Base-by-base conservation (phyloP, 1,140 invertebrate species). In the Scaptomyza graminum region DNA sequence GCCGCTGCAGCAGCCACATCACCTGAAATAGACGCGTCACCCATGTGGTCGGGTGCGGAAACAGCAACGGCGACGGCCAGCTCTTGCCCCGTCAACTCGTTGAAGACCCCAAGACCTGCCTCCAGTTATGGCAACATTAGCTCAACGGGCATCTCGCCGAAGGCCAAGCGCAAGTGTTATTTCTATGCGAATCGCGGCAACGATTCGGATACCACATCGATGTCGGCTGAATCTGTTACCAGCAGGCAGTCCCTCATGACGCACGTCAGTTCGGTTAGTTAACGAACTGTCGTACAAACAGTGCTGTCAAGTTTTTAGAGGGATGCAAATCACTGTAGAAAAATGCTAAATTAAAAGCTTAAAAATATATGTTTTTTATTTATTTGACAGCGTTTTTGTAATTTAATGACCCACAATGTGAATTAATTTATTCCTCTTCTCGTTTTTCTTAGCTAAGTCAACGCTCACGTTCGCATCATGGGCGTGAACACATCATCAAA, bases 181-280 rank as follows among this genome's bases (percentile, higher is more conserved):
- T 79, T 79, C 47, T 68, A 88, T 51, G 72, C 74, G 16, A 90
- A 44, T 39, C 74, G 82, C 0, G 90, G 90, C 2, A 90, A 92
- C 15, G 94, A 93, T 55, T 95, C 94, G 1, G 94, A 95, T 54
- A 92, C 91, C 5, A 94, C 94, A n/a, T 95, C 95, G 0, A 91
- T 95, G 64, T 95, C 95, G 0, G 93, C 94, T 1, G 95, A 95
- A 7, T 95, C 95, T 0, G 93, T 93, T 1, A 93, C 93, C 7
- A 95, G 95, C 2, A 91, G 94, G 41, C 93, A 94, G 22, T 95
- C 94, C 1, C 83, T 93, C 31, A 76, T 93, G 74, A 92, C 93
- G 8, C 93, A 93, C 13, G 91, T 92, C 28, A 94, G 92, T 47
- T 91, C 93, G 74, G 93, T 93, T 79, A 90, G 87, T 72, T 16